A percentile compares a stretch with the other conserved stretches of the same genome.
Evolutionary conservation across 2,797 vertebrate species (phyloP).

Genomic region (Nyctibius grandis): DNA sequence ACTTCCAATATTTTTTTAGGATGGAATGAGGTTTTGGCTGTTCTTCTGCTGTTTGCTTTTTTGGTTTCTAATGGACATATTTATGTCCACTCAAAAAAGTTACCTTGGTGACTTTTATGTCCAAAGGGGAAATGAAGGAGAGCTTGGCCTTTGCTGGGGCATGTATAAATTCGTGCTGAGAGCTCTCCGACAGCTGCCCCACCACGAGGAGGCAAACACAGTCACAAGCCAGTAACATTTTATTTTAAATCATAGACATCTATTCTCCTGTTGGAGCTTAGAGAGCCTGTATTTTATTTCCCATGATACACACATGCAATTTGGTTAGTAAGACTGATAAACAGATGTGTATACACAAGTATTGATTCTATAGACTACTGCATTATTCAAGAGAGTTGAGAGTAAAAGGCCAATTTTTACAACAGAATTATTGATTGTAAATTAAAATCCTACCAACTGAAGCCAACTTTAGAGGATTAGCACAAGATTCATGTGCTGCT

Average conservation of each 20-base stretch:
- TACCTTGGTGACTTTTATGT: not conserved
- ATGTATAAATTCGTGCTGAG: fast-evolving
- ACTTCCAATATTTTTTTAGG: not conserved
- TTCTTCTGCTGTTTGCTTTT: not conserved
- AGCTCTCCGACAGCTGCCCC: not conserved
- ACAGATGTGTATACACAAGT: not conserved
- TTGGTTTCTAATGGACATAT: not conserved
- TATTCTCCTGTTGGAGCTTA: not conserved
- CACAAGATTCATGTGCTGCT: not conserved
- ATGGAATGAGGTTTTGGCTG: fast-evolving
- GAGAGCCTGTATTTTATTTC: not conserved
- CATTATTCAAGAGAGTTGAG: not conserved
- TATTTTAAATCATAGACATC: not conserved
- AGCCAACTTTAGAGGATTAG: not conserved
- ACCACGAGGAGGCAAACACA: fast-evolving
- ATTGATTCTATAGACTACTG: not conserved
- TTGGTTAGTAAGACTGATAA: not conserved
- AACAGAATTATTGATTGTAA: not conserved
- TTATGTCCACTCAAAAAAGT: not conserved
- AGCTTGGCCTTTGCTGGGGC: not conserved
- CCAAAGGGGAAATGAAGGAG: not conserved
- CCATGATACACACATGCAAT: not conserved
- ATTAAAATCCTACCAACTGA: conserved; percentile 1
- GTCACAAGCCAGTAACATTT: not conserved
- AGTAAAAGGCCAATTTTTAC: not conserved